These are phyloP conservation scores for Pangasianodon gigas DNA, from an alignment of 2,113 vertebrate genomes.

Conservation along the genomic window DNA sequence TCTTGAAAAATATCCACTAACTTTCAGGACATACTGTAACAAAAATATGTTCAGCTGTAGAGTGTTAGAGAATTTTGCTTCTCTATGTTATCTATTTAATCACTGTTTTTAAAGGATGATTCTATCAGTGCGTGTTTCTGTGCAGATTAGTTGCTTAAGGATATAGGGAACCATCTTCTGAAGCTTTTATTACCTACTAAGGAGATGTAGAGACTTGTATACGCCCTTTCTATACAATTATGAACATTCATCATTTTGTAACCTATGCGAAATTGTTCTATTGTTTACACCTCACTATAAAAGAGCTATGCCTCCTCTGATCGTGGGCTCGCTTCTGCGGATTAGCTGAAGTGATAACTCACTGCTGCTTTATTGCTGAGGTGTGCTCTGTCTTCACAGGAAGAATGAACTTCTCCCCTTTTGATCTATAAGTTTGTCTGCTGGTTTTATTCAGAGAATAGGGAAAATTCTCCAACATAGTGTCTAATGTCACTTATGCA, in stretches of 20 bases:
- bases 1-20: not conserved
- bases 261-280: no score
- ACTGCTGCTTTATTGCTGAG: not conserved
- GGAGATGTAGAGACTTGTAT: not conserved
- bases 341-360: not conserved
- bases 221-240: no score
- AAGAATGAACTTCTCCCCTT: not conserved
- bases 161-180: no score
- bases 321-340: no score
- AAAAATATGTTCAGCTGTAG: not conserved
- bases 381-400: not conserved
- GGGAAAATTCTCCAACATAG: not conserved
- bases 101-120: not conserved
- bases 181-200: no score
- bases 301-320: no score
- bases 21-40: not conserved
- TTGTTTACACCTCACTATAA: no score
- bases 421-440: not conserved
- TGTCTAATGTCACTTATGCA: not conserved
- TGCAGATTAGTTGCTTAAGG: not conserved
- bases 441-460: not conserved
- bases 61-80: not conserved
- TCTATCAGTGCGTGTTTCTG: not conserved
- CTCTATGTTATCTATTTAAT: not conserved
- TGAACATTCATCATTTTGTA: no score